phyloP scores from a whole-genome alignment of 1,140 invertebrate genomes.

The Drepana arcuata region DNA sequence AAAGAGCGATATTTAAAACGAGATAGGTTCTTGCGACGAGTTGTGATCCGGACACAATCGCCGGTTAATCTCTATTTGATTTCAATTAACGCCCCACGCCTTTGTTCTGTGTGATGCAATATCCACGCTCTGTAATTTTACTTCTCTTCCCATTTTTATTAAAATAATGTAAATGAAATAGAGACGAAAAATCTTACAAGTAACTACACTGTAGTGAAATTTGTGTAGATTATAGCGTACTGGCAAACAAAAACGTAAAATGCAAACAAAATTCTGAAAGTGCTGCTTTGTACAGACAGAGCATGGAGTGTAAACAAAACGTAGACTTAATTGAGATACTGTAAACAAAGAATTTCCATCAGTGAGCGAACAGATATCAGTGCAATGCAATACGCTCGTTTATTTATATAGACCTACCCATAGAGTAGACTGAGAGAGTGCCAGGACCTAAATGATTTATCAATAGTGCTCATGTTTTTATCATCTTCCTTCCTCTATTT shows the following conservation, averaged over 20 bases:
- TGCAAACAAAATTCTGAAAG: conserved; percentile 54
- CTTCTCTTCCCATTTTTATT: too few species aligned
- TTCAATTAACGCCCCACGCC: conserved; percentile 48
- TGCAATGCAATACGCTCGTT: conserved; percentile 29
- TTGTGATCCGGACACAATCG: conserved; percentile 36
- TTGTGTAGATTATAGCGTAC: too few species aligned
- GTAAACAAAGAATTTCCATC: conserved; percentile 60
- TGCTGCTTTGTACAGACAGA: conserved; percentile 44
- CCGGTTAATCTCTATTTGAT: conserved; percentile 60
- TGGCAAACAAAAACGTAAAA: conserved; percentile 7
- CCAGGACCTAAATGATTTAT: too few species aligned
- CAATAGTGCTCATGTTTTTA: too few species aligned
- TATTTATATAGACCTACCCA: too few species aligned
- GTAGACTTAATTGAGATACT: conserved; percentile 68
- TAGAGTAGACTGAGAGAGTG: too few species aligned
- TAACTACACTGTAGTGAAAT: too few species aligned
- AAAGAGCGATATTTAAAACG: conserved; percentile 16
- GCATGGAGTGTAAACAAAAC: conserved; percentile 46
- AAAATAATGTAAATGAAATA: too few species aligned
- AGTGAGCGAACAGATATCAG: conserved; percentile 34
- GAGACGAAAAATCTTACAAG: too few species aligned
- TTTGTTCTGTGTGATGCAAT: neutral
- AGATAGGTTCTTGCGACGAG: conserved; percentile 16
- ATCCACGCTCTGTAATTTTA: too few species aligned
- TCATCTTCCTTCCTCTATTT: too few species aligned